Evolutionary conservation across 2,888 invertebrate genomes (phyloP), one percentile per base, ranked within the genome.

Genomic region (Amphipyra tragopoginis): DNA sequence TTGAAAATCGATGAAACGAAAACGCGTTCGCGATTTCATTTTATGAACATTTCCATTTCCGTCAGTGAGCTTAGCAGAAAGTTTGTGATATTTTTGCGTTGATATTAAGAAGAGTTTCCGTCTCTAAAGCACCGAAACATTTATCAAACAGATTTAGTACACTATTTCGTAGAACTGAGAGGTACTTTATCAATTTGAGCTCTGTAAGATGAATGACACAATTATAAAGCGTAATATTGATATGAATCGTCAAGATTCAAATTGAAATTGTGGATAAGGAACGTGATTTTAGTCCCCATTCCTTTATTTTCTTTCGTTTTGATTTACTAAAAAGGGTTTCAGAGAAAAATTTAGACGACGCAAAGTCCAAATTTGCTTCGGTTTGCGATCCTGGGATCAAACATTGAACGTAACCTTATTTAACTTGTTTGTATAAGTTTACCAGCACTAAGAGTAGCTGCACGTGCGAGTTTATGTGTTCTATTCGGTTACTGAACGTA

Each of bases 401-500:
- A 61, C 50, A 43, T 42, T 10, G 34, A 43, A 26, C 52, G 36
- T 56, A 62, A 54, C 58, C 50, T 60, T 73, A 71, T 64, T 53
- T 57, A 58, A 60, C 56, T 52, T 58, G 57, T 67, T 72, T 50
- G 50, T 72, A 65, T 58, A 49, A 62, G 51, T 64, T 72, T 66
- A 63, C 44, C 29, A 67, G 45, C 56, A 48, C 47, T 56, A 62
- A 33, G 44, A 43, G 55, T 21, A 57, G 49, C 9, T 50, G 64
- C 72, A 77, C 75, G 74, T 71, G 73, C 55, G 57, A 44, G 57
- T 71, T 75, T 58, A 72, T 65, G 58, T 65, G 55, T 66, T 48
- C 70, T 64, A 40, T 65, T 55, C 58, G 47, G 70, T 72, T 68
- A 65, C 60, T 55, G 58, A 72, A 71, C 63, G 65, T 75, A 71